Percentiles rank a stretch among this genome's conserved stretches.
phyloP scores from a whole-genome alignment of 2,797 vertebrate genomes.

The Danio jaintianensis region DNA sequence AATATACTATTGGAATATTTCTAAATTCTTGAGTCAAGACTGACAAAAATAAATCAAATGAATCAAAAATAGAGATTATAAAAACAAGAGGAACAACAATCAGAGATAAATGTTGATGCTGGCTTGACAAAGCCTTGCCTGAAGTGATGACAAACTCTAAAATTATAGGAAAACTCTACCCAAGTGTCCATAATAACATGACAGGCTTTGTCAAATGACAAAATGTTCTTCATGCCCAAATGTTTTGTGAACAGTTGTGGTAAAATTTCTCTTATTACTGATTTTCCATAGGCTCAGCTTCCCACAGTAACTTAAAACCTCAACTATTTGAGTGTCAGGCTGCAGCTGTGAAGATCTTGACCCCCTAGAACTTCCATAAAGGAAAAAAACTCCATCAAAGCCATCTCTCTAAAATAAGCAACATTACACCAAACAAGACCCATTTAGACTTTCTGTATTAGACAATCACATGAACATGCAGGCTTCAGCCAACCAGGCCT shows the following conservation, averaged over 20 bases:
- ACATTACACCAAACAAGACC: slow-evolving; percentile 3
- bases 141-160: background rate
- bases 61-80: background rate
- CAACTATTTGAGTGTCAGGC: slow-evolving; percentile 46
- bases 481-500: background rate
- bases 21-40: background rate
- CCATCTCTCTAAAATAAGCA: slow-evolving; percentile 6
- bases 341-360: slow-evolving; percentile 53
- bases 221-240: background rate
- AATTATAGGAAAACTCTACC: background rate
- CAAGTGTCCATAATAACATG: background rate
- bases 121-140: background rate
- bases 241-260: slow-evolving; percentile 35
- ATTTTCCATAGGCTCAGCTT: slow-evolving; percentile 49
- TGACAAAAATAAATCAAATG: background rate
- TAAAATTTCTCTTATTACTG: slow-evolving; percentile 28
- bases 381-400: slow-evolving; percentile 2
- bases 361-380: slow-evolving; percentile 21
- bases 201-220: background rate
- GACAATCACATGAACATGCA: background rate
- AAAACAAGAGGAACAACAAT: background rate
- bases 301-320: slow-evolving; percentile 53
- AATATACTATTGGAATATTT: background rate
- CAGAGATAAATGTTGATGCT: background rate
- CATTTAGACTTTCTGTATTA: background rate